Evolutionary conservation across 2,113 vertebrate species (phyloP).

Genomic region (Melanerpes formicivorus): DNA sequence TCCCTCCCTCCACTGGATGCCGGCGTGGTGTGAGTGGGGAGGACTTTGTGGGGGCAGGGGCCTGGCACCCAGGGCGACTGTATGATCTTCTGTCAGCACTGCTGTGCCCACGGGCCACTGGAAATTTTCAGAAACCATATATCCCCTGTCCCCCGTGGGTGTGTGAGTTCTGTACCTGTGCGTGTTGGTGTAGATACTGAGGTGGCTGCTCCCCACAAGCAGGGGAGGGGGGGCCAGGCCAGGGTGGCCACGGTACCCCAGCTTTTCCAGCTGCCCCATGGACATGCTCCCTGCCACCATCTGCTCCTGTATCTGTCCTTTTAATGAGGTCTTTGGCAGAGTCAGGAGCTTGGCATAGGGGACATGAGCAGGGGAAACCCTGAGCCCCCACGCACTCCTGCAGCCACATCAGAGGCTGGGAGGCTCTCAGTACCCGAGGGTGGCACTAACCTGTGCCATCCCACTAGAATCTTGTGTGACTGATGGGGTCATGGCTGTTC

Average conservation of each 20-base stretch:
- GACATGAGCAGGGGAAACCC: not conserved
- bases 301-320: not conserved
- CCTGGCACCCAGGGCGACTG: constrained; percentile 28
- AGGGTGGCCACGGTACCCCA: not conserved
- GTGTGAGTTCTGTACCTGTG: constrained; percentile 63
- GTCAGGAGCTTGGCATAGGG: not conserved
- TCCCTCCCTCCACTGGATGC: not conserved
- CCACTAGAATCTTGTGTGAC: fast-evolving
- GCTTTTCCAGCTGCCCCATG: not conserved
- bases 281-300: not conserved
- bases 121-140: constrained; percentile 73
- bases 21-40: fast-evolving
- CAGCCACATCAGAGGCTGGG: not conserved
- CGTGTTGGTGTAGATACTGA: constrained; percentile 40
- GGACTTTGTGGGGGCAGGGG: not conserved
- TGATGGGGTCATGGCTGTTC: not conserved
- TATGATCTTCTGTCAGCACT: constrained; percentile 21
- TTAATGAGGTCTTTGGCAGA: not conserved
- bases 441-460: not conserved
- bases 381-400: not conserved
- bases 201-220: not conserved
- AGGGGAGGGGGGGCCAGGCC: fast-evolving
- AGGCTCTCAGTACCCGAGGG: not conserved
- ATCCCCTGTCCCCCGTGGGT: constrained; percentile 36
- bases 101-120: not conserved